Percentiles rank a stretch among this genome's conserved stretches.
These are phyloP conservation scores for Cheirogaleus medius DNA, from an alignment of 2,113 vertebrate genomes.

Conservation along the genomic window DNA sequence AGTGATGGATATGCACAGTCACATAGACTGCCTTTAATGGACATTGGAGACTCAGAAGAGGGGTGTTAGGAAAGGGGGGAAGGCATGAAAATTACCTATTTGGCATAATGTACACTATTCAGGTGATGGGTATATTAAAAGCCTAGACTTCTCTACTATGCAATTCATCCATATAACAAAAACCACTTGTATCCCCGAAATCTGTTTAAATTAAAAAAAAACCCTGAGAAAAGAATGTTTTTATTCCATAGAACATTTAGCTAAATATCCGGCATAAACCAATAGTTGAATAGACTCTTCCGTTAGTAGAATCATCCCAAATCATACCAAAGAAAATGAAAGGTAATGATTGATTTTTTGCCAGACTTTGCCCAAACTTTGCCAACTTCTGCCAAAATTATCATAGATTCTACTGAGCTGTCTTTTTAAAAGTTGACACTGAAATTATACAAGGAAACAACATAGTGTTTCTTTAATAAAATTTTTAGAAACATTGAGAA, in stretches of 20 bases:
- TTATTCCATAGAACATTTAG: not conserved
- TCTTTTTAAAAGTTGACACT: not conserved
- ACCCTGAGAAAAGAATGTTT: not conserved
- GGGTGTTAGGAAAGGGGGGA: no score
- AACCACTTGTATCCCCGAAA: no score
- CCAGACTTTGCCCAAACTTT: not conserved
- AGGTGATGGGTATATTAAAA: no score
- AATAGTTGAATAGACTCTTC: not conserved
- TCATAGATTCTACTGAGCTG: not conserved
- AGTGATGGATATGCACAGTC: no score
- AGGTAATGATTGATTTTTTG: not conserved
- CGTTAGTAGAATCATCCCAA: not conserved
- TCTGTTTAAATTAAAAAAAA: no score
- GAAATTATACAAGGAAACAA: not conserved
- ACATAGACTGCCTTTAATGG: no score
- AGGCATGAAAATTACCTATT: no score
- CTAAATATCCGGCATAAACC: not conserved
- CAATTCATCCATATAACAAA: no score
- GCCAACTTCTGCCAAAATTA: not conserved
- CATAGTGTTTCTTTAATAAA: not conserved
- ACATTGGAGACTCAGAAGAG: no score
- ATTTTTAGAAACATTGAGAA: conserved; percentile 24
- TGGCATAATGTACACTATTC: no score
- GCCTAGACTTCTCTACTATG: no score
- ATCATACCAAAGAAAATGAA: conserved; percentile 20